A percentile compares a stretch with the other conserved stretches of the same genome.
These are phyloP conservation scores for Macrostomum lignano DNA, from an alignment of 1,140 invertebrate species.

Conservation along the genomic window DNA sequence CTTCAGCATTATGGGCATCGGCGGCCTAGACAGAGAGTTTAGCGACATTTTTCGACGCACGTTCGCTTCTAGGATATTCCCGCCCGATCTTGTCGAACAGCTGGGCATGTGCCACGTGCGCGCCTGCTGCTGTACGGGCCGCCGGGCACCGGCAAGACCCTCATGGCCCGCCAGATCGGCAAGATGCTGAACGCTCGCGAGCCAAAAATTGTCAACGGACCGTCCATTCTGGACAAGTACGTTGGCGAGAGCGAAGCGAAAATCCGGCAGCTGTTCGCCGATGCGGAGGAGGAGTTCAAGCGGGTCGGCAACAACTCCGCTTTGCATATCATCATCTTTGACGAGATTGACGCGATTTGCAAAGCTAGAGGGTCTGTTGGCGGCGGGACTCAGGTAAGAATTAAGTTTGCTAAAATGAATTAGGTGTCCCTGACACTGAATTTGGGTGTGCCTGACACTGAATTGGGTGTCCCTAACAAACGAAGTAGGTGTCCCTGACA, in stretches of 20 bases:
- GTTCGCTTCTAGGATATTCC: constrained; percentile 90
- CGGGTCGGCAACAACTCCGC: constrained; percentile 55
- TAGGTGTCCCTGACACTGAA: too few species aligned
- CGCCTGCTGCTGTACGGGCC: constrained; percentile 71
- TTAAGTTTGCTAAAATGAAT: too few species aligned
- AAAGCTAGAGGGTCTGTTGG: constrained; percentile 88
- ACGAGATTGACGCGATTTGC: constrained; percentile 98
- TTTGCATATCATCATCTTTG: constrained; percentile 95
- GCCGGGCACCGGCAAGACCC: constrained; percentile 87
- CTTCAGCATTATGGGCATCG: constrained; percentile 94
- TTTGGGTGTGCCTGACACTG: too few species aligned
- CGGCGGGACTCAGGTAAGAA: too few species aligned
- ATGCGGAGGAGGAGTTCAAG: constrained; percentile 94
- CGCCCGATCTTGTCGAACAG: constrained; percentile 78
- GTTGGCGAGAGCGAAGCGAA: constrained; percentile 99
- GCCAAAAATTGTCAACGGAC: constrained; percentile 98
- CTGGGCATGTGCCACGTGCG: constrained; percentile 89
- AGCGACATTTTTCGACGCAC: constrained; percentile 85
- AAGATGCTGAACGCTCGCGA: constrained; percentile 93
- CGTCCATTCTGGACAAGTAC: constrained; percentile 95
- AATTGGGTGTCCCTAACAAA: too few species aligned
- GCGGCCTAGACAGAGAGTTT: constrained; percentile 85
- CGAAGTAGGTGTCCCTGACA: too few species aligned
- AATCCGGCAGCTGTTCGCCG: constrained; percentile 71
- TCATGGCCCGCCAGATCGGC: constrained; percentile 76